Evolutionary conservation across 2,113 vertebrate genomes (phyloP), one percentile per base, ranked within the genome.

Genomic region (Bombycilla garrulus): DNA sequence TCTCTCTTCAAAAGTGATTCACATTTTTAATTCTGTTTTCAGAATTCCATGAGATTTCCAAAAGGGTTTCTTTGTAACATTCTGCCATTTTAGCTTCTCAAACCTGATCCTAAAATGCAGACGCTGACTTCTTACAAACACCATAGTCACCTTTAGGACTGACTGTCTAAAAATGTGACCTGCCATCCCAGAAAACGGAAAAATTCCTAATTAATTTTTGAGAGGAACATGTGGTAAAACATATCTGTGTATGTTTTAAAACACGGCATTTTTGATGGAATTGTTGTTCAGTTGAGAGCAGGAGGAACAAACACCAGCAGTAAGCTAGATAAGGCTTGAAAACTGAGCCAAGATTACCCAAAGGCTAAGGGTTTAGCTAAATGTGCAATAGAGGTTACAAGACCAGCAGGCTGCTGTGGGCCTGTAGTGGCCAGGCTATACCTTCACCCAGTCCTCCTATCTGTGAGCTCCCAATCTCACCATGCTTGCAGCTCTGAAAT

Each of bases 71-170:
- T 45, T 80, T 31, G 24, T 53, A 53, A 44, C 8, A 8, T 42
- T 65, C 22, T 73, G 22, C 25, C 23, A 16, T 70, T 86, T 71
- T 83, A 19, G 23, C 25, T 83, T 83, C 56, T 70, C 38, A 73
- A 45, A 78, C 4, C 9, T 42, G 25, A 67, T 80, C 23, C 19
- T 79, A 60, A 56, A 62, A 51, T 8, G 36, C 33, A 56, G 78
- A 91, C 29, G 17, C 24, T 67, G 28, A 47, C 36, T 56, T 85
- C 35, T 58, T 67, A 36, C 40, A 86, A 87, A 51, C 40, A 31
- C 28, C 11, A 33, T 2, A 40, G 22, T 51, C 25, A 36, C 22
- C 9, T 12, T 54, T 67, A 56, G 48, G 44, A 67, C 0, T 0
- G 79, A 29, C 35, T 62, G 42, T 33, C 44, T 24, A 67, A 84